These are phyloP conservation scores for Zaprionus capensis DNA, from an alignment of 1,140 invertebrate species.

Conservation along the genomic window DNA sequence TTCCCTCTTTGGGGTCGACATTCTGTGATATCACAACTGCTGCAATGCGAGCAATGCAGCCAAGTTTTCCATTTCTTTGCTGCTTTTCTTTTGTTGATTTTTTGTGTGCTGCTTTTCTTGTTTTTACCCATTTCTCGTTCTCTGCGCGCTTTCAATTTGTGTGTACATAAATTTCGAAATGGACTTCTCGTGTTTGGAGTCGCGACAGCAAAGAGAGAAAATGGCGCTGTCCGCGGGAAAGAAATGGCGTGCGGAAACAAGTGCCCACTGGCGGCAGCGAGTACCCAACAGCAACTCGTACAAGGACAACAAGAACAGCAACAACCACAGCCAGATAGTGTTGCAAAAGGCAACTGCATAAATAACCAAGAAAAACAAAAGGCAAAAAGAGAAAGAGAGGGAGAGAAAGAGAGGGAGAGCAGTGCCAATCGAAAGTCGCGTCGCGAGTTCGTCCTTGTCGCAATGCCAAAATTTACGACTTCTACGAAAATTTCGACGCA, in stretches of 20 bases:
- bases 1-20: too few relatives aligned
- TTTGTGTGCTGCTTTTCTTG: constrained; percentile 19
- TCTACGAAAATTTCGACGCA: constrained; percentile 41
- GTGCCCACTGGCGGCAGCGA: constrained; percentile 46
- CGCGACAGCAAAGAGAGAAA: constrained; percentile 48
- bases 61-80: constrained; percentile 48
- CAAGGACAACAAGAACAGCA: constrained; percentile 8
- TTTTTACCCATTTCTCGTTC: constrained; percentile 11
- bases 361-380: constrained; percentile 62
- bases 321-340: constrained; percentile 57
- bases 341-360: constrained; percentile 65
- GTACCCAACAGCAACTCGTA: constrained; percentile 1
- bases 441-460: constrained; percentile 36
- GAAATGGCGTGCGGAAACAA: constrained; percentile 72
- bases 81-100: constrained; percentile 27
- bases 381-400: constrained; percentile 27
- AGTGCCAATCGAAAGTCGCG: constrained; percentile 65
- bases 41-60: constrained; percentile 68
- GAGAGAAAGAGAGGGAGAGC: background rate
- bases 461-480: constrained; percentile 54
- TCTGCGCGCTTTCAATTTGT: constrained; percentile 73
- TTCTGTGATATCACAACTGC: constrained; percentile 39
- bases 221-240: constrained; percentile 25
- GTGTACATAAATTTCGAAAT: constrained; percentile 82
- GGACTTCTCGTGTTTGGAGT: constrained; percentile 74